Evolutionary conservation across 2,113 vertebrate species (phyloP).

Genomic region (Orientallactaga bullata): DNA sequence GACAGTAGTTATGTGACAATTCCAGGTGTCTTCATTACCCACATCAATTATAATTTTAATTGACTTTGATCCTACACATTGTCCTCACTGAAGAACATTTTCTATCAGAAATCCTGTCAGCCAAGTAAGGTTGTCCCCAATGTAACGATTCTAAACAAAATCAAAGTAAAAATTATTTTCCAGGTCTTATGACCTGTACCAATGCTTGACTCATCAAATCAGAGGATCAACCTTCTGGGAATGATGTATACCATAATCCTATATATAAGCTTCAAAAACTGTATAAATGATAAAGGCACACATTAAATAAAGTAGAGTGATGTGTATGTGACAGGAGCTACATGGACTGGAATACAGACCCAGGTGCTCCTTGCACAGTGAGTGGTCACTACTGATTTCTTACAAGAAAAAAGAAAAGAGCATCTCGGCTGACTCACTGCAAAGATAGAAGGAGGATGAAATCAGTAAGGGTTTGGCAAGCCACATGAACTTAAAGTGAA

Average conservation of each 20-base stretch:
- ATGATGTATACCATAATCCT: background rate
- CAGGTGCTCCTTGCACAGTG: background rate
- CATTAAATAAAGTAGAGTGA: background rate
- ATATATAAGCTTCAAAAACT: background rate
- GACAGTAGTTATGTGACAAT: background rate
- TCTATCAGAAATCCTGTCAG: background rate
- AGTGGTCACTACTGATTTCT: background rate
- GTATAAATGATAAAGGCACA: background rate
- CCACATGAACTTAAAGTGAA: background rate
- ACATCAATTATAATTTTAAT: background rate
- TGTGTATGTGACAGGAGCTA: too few species aligned
- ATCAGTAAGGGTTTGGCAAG: background rate
- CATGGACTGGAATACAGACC: background rate
- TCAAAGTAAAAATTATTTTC: background rate
- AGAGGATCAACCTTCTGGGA: background rate
- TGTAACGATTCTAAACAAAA: conserved; percentile 4
- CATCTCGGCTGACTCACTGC: background rate
- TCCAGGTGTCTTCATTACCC: background rate
- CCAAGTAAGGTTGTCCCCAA: background rate
- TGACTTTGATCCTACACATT: background rate
- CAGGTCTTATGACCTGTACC: background rate
- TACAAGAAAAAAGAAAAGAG: background rate
- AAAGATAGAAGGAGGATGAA: background rate
- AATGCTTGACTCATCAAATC: background rate
- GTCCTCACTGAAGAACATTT: background rate